A percentile compares a stretch with the other conserved stretches of the same genome.
Conservation (phyloP, 37 sponge, comb jelly and placozoan genomes). For the Bolinopsis microptera region DNA sequence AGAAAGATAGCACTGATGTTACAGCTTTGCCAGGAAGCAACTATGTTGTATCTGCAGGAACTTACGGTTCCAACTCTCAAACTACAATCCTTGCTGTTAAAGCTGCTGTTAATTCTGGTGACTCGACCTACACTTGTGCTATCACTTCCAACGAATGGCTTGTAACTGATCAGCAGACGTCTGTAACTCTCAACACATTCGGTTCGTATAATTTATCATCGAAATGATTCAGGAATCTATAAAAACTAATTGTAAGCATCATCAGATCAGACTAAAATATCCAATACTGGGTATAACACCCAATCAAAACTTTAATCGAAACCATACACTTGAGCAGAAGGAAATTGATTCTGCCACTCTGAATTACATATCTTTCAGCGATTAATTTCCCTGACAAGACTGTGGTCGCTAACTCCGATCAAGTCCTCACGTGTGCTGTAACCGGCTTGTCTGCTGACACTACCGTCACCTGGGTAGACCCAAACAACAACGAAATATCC, state of each 20-base stretch:
- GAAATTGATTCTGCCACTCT: no score
- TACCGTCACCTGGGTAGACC: neutral
- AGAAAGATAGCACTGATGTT: neutral
- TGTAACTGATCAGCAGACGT: neutral
- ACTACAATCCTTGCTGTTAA: neutral
- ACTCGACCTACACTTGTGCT: conserved; percentile 5
- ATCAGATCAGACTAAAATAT: no score
- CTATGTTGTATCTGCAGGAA: neutral
- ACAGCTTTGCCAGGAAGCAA: neutral
- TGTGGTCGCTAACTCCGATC: neutral
- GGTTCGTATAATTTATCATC: no score
- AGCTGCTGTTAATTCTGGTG: neutral
- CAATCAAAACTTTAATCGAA: no score
- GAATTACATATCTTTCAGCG: neutral
- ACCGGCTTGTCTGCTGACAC: neutral
- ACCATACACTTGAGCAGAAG: no score
- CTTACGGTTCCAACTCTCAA: conserved; percentile 13
- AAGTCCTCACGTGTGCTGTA: neutral
- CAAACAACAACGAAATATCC: neutral
- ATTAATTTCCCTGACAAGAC: neutral
- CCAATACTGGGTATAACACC: no score
- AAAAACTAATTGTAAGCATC: no score
- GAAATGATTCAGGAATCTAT: no score
- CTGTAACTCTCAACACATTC: neutral
- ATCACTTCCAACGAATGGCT: neutral